Conservation (phyloP, 1,140 invertebrate species). For the Parasteatoda tepidariorum region DNA sequence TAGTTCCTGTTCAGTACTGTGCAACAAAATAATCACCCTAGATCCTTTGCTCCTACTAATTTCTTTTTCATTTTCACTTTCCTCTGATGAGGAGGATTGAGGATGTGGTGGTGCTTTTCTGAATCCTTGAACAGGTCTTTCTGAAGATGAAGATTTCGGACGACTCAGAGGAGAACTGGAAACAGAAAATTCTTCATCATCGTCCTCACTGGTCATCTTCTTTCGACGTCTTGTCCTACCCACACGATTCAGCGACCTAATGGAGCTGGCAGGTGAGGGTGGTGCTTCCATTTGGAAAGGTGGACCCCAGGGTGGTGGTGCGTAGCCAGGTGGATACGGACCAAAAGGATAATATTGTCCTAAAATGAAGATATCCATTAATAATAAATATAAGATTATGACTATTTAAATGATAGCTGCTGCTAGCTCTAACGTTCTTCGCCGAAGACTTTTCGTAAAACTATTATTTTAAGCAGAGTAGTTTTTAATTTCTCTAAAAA, state of each 20-base stretch:
- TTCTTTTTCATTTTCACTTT: conserved; percentile 12
- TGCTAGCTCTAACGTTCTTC: no score
- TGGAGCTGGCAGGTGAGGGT: conserved; percentile 36
- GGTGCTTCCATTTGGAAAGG: conserved; percentile 28
- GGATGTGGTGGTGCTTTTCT: neutral
- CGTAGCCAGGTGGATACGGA: conserved; percentile 35
- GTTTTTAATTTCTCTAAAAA: no score
- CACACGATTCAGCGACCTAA: conserved; percentile 7
- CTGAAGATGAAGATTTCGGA: conserved; percentile 49
- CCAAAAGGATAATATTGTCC: conserved; percentile 49
- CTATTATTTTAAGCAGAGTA: no score
- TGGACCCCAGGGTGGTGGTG: neutral
- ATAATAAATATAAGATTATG: no score
- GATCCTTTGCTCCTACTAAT: neutral
- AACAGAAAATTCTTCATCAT: conserved; percentile 61
- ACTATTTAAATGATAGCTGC: no score
- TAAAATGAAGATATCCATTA: neutral
- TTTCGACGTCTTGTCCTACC: neutral
- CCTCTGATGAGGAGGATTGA: conserved; percentile 21
- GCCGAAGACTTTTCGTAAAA: no score
- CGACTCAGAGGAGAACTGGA: conserved; percentile 47
- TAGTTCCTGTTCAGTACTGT: no score
- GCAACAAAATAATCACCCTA: neutral
- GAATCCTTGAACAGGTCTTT: neutral
- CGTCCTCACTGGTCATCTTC: conserved; percentile 55